These are phyloP conservation scores for Diachrysia chrysitis DNA, from an alignment of 2,888 invertebrate species.

Conservation along the genomic window DNA sequence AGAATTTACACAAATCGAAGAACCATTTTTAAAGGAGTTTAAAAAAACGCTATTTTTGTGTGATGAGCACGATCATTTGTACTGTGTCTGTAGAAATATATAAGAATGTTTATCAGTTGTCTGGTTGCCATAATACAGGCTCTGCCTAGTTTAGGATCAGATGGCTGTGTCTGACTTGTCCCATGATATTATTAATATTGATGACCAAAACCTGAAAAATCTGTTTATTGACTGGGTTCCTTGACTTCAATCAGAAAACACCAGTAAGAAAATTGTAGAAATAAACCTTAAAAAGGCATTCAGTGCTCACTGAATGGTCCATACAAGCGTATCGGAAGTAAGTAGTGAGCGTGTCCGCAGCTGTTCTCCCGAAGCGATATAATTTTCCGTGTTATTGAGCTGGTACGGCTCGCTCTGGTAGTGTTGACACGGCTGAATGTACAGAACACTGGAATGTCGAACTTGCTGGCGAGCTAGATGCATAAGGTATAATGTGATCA, in stretches of 20 bases:
- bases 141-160: too few relatives aligned
- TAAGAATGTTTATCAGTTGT: too few relatives aligned
- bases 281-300: not conserved
- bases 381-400: conserved; percentile 70
- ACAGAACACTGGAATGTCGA: conserved; percentile 19
- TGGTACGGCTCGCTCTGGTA: conserved; percentile 53
- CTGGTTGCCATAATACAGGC: too few relatives aligned
- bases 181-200: too few relatives aligned
- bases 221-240: too few relatives aligned
- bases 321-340: conserved; percentile 2
- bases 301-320: not conserved
- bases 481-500: not conserved
- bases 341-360: conserved; percentile 42
- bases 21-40: too few relatives aligned
- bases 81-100: too few relatives aligned
- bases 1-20: too few relatives aligned
- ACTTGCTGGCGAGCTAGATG: conserved; percentile 12
- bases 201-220: too few relatives aligned
- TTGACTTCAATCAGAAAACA: not conserved
- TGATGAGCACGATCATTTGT: too few relatives aligned
- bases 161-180: too few relatives aligned
- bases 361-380: conserved; percentile 63
- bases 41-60: too few relatives aligned
- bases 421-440: conserved; percentile 55
- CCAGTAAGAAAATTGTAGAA: not conserved